Evolutionary conservation across 2,113 vertebrate species (phyloP), one percentile per base, ranked within the genome.

Genomic region (Tenebrosternarchus preto): DNA sequence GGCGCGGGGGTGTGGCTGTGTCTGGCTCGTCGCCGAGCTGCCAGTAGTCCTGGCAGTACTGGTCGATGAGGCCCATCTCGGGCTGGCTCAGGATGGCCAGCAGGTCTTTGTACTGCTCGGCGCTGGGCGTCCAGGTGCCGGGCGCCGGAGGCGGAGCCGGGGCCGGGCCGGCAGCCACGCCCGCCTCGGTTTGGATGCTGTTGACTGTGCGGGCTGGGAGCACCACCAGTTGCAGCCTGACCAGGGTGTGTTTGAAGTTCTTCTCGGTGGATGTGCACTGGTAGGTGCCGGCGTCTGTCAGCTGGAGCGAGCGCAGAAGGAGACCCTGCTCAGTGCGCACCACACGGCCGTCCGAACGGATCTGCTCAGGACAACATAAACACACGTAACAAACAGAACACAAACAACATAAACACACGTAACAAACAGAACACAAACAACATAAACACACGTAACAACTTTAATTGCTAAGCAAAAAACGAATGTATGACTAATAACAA

Each of bases 41-140:
- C 96, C 97, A 97, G 92, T 98, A 98, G 83, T 96, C 96, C 91
- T 97, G 96, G 92, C 97, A 99, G 93, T 99, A 98, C 90, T 99
- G 96, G 92, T 98, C 96, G 92, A 98, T 96, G 83, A 98, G 95
- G 88, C 96, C 95, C 96, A 97, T 96, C 94, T 98, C 97, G 0
- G 97, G 96, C 84, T 98, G 97, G 90, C 93, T 96, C 82, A 99
- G 94, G 87, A 99, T 95, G 90, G 97, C 97, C 73, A 98, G 94
- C 86, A 99, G 93, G 91, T 98, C 98, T 87, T 98, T 97, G 86
- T 99, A 98, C 82, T 94, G 92, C 29, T 92, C 91, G 1, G 92
- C 89, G 19, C 86, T 93, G 86, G 84, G 95, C 84, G 66, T 95
- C 94, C 75, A 96, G 61, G 92, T 84, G 60, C 93, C 92, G 90